A percentile compares a stretch with the other conserved stretches of the same genome.
phyloP scores from a whole-genome alignment of 2,888 invertebrate genomes.

The Ophioninae sp. region DNA sequence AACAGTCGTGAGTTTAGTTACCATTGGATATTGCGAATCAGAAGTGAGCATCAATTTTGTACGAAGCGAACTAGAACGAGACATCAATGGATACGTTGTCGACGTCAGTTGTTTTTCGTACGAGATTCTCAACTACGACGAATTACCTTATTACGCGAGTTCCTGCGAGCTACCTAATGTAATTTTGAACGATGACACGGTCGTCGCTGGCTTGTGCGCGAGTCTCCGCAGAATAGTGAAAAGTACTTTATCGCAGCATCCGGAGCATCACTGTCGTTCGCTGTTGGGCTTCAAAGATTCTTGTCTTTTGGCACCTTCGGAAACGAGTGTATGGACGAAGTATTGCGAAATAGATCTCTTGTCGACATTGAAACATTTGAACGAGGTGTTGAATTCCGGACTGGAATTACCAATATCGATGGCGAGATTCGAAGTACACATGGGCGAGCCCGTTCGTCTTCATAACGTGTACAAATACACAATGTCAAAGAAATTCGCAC shows the following conservation, averaged over 20 bases:
- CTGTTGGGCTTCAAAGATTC: conserved; percentile 91
- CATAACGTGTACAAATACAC: conserved; percentile 88
- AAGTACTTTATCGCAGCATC: conserved; percentile 71
- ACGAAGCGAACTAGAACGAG: conserved; percentile 67
- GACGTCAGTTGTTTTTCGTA: conserved; percentile 78
- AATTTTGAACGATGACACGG: conserved; percentile 83
- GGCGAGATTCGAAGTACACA: conserved; percentile 91
- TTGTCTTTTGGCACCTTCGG: conserved; percentile 91
- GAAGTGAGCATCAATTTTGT: conserved; percentile 81
- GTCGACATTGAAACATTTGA: conserved; percentile 83
- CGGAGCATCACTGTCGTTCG: conserved; percentile 80
- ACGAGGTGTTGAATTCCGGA: conserved; percentile 65
- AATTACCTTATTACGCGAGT: conserved; percentile 80
- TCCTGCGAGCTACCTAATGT: conserved; percentile 86
- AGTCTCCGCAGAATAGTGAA: conserved; percentile 86
- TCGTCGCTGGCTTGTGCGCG: conserved; percentile 90
- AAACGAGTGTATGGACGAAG: conserved; percentile 94
- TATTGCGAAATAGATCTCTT: conserved; percentile 94
- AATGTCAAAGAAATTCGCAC: conserved; percentile 81
- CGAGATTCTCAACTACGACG: conserved; percentile 74
- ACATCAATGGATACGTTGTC: conserved; percentile 74
- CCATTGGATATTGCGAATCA: conserved; percentile 84
- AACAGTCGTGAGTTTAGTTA: conserved; percentile 85
- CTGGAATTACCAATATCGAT: conserved; percentile 86
- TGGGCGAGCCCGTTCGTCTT: conserved; percentile 90